Conservation (phyloP, 2,888 invertebrate species). For the Luffia ferchaultella region DNA sequence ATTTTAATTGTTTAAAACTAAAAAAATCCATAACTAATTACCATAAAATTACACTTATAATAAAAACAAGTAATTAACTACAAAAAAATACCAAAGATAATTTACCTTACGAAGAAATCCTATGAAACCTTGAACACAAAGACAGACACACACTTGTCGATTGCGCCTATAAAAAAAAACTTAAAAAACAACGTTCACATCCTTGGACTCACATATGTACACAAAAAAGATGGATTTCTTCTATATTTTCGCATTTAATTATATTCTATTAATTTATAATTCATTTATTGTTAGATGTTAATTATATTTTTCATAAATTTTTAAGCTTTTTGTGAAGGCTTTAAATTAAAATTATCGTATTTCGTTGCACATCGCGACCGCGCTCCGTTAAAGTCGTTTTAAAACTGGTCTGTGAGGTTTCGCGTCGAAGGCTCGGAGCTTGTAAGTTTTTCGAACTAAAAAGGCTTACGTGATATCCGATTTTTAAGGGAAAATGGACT, state of each 20-base stretch:
- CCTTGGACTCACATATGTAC: background rate
- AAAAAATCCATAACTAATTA: background rate
- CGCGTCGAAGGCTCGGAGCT: too few species aligned
- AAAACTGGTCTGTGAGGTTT: background rate
- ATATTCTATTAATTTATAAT: background rate
- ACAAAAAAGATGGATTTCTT: background rate
- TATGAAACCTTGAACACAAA: background rate
- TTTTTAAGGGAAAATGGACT: too few species aligned
- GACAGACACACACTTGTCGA: background rate
- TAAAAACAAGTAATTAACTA: background rate
- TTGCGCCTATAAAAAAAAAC: background rate
- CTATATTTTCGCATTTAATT: background rate
- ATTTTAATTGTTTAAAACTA: too few species aligned
- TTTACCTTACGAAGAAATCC: background rate
- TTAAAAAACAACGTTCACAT: background rate
- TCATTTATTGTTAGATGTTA: background rate
- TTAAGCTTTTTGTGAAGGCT: background rate
- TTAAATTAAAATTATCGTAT: background rate
- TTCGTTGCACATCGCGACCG: background rate
- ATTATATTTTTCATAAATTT: background rate
- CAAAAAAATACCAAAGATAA: background rate
- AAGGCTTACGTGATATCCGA: too few species aligned
- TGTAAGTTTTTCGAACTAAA: too few species aligned
- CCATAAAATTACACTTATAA: background rate
- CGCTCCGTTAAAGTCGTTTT: background rate